Evolutionary conservation across 2,797 vertebrate genomes (phyloP), one percentile per base, ranked within the genome.

Genomic region (Enteromius trimaculatus): DNA sequence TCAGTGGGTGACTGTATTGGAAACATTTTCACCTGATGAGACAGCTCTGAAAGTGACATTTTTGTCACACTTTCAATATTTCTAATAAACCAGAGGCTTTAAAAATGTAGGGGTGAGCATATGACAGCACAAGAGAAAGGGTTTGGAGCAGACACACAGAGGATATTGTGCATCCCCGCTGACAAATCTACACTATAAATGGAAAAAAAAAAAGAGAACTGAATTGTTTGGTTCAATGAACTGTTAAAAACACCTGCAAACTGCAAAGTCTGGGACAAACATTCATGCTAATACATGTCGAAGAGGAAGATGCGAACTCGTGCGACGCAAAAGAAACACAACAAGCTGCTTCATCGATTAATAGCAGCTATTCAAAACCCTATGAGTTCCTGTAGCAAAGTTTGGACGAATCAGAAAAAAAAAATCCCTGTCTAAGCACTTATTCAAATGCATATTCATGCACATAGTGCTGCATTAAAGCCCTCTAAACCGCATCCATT

Each of bases 361-460:
- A 71, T 65, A 79, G 76, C 34, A 87, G 77, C 6, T n/a, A 85
- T 47, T 81, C 44, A 26, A 55, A 79, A 64, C 88, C 85, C 77
- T 84, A 81, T 78, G 77, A 74, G 49, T 26, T 82, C 78, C 77
- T 86, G 85, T 82, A 80, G 87, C 92, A 92, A 88, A 94, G 92
- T 88, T 87, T 92, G 86, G 88, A 91, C 85, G 68, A 84, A 90
- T 42, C 29, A 51, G 42, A 85, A 85, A 84, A 85, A 84, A 74
- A 88, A 89, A 92, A 92, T 91, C 77, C 88, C 90, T 87, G 86
- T 90, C 90, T 91, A 90, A 89, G 88, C 82, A 83, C 79, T 87
- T 91, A 88, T 90, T 91, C 87, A 87, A 76, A 91, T 93, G 93
- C 89, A 93, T 93, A 94, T 90, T 23, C 42, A 82, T 86, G 79